Evolutionary conservation across 2,888 invertebrate species (phyloP).

Genomic region (Cotesia congregata): DNA sequence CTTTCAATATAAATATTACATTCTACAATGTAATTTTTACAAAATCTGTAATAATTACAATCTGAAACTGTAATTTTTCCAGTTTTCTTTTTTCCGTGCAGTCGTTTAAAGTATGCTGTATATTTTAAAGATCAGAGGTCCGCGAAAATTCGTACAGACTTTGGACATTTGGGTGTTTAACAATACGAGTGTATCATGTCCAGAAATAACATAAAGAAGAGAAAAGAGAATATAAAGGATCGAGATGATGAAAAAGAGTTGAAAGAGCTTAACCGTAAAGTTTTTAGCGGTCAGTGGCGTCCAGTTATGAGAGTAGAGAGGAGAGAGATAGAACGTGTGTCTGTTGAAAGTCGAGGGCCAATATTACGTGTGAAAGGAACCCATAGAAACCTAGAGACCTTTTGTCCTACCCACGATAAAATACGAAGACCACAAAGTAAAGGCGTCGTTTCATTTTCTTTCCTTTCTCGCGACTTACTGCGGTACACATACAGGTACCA

Average conservation of each 20-base stretch:
- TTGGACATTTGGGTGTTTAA: too few relatives aligned
- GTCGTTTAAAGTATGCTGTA: too few relatives aligned
- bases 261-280: conserved; percentile 26
- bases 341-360: conserved; percentile 16
- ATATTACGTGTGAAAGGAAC: conserved; percentile 24
- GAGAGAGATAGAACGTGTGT: background rate
- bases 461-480: conserved; percentile 3
- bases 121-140: too few relatives aligned
- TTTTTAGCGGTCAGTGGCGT: conserved; percentile 16
- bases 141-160: too few relatives aligned
- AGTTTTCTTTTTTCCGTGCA: too few relatives aligned
- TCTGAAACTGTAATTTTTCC: too few relatives aligned
- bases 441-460: conserved; percentile 21
- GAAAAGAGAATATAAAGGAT: background rate
- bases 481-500: background rate
- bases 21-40: too few relatives aligned
- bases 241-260: conserved; percentile 29
- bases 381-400: conserved; percentile 5
- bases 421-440: conserved; percentile 26
- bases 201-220: background rate
- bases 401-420: conserved; percentile 14
- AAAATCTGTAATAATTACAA: too few relatives aligned
- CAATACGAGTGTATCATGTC: too few relatives aligned
- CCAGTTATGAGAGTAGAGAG: background rate
- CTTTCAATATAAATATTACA: too few relatives aligned